Evolutionary conservation across 23 tunicate genomes (phyloP), one percentile per base, ranked within the genome.

Genomic region (Halocynthia aurantium): DNA sequence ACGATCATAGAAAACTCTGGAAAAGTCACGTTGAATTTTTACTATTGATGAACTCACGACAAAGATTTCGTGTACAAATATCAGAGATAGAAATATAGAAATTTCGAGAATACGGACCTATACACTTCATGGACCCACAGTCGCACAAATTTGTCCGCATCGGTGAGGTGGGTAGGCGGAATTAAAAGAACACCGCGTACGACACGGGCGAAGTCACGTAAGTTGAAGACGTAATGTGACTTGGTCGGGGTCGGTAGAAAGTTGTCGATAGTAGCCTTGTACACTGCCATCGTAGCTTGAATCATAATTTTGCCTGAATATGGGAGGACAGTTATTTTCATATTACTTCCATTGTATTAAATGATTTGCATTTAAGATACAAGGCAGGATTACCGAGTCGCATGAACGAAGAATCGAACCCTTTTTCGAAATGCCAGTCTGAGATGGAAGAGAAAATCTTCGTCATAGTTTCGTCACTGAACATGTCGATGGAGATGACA

Each of bases 111-210:
- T 49, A 60, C 57, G 7, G 57, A 90, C 96, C 96, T 80, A 85
- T 93, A 86, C 0, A 83, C 72, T 80, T 93, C 98, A 76, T 93
- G 98, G 19, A 93, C 98, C 98, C 98, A 93, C 19, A 93, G 77
- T 15, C 98, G 78, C 62, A 93, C 67, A 65, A 93, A 93, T 57
- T 93, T 93, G 75, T 93, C 98, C 0, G 93, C 52, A 11, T 80
- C 85, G 57, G 40, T 70, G 49, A 93, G 70, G n/a, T 76, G 64
- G 6, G 93, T 51, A 9, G 87, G 31, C 1, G 98, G 98, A 40
- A 87, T 83, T 17, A 87, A 90, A 7, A 93, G 94, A 7, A 87
- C 86, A 6, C 98, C 98, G 9, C 93, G 82, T 52, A 87, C 80
- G 55, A 93, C 98, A 6, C 98, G 77, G 15, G 94, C 93, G 72